Conservation (phyloP, 2,113 vertebrate genomes). For the Thermophis baileyi region DNA sequence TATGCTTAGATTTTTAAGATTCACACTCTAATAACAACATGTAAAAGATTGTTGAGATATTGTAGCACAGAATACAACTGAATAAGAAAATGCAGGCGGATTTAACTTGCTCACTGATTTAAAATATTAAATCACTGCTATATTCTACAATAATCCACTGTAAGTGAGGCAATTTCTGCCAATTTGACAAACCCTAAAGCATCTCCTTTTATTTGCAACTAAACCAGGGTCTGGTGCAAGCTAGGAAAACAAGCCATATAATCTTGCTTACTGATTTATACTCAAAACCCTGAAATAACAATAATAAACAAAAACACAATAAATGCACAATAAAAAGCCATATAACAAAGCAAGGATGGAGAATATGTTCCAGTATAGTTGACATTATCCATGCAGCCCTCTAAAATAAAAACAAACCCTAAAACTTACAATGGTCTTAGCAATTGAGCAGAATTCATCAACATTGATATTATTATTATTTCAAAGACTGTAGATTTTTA, state of each 20-base stretch:
- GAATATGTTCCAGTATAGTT: neutral
- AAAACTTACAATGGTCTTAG: neutral
- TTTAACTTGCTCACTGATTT: neutral
- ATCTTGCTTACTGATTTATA: neutral
- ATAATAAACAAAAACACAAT: neutral
- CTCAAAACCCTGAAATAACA: neutral
- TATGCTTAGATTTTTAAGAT: neutral
- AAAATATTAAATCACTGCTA: neutral
- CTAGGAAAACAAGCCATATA: neutral
- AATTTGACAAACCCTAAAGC: neutral
- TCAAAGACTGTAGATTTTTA: neutral
- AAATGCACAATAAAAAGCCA: neutral
- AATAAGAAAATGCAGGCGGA: rapidly evolving
- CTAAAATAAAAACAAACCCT: neutral
- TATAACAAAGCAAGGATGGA: neutral
- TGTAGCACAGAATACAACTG: neutral
- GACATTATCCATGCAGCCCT: neutral
- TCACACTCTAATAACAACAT: rapidly evolving
- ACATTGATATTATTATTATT: too few species aligned
- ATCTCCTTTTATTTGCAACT: neutral
- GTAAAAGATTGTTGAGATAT: rapidly evolving
- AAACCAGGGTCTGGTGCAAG: neutral
- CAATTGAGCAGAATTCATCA: neutral
- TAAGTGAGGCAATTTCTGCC: neutral
- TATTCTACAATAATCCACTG: neutral